Percentiles rank a stretch among this genome's conserved stretches.
Conservation (phyloP, 2,888 invertebrate genomes). For the Coenonympha arcania region DNA sequence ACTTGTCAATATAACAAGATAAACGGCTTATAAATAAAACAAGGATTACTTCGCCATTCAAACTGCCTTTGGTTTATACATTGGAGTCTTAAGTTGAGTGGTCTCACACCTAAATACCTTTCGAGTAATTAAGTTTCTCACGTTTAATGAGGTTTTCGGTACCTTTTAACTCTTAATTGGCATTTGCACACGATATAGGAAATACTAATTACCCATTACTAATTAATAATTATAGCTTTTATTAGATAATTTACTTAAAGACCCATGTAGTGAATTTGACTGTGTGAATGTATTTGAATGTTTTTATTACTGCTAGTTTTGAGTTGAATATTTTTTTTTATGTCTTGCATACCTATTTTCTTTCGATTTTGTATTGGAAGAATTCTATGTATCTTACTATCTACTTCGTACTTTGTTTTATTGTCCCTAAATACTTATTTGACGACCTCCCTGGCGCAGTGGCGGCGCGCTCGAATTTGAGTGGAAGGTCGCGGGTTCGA, state of each 20-base stretch:
- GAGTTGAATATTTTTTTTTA: not conserved
- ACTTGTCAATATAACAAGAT: no score
- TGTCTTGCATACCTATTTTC: no score
- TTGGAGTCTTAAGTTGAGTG: not conserved
- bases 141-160: slow-evolving; percentile 18
- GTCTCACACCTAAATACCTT: slow-evolving; percentile 16
- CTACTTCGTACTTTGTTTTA: no score
- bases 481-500: no score
- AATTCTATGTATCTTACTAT: no score
- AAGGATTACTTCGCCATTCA: not conserved
- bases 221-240: slow-evolving; percentile 9
- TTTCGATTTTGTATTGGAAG: no score
- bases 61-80: slow-evolving; percentile 4
- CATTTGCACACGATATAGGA: slow-evolving; percentile 12
- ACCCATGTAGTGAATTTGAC: slow-evolving; percentile 1
- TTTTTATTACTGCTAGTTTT: not conserved
- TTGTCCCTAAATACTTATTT: no score
- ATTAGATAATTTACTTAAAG: slow-evolving; percentile 14
- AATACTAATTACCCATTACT: slow-evolving; percentile 12
- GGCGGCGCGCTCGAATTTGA: no score
- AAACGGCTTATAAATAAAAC: not conserved
- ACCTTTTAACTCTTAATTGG: slow-evolving; percentile 20
- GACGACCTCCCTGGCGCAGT: no score
- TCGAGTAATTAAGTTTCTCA: slow-evolving; percentile 17
- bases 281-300: not conserved